Evolutionary conservation across 2,113 vertebrate genomes (phyloP).

Genomic region (Ctenodactylus gundi): DNA sequence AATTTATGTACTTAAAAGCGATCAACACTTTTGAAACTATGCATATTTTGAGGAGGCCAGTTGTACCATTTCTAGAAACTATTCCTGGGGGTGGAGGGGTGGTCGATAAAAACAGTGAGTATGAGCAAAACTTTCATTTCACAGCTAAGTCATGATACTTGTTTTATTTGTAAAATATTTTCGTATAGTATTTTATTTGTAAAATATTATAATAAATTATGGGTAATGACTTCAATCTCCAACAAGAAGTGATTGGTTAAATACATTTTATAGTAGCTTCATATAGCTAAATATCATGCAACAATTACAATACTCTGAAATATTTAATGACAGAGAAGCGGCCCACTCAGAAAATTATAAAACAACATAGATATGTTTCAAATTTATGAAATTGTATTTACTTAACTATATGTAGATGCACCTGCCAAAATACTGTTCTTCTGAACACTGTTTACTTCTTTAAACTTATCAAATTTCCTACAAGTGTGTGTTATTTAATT

Average conservation of each 20-base stretch:
- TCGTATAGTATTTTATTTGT: no score
- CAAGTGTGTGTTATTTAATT: background rate
- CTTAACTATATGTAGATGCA: background rate
- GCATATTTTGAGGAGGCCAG: background rate
- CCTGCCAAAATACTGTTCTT: background rate
- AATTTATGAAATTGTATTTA: background rate
- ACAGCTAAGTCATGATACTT: background rate
- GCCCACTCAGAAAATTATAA: background rate
- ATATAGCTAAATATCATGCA: background rate
- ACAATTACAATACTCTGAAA: background rate
- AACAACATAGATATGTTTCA: background rate
- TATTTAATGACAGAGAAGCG: conserved; percentile 4
- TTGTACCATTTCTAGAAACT: conserved; percentile 24
- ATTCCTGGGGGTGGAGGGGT: no score
- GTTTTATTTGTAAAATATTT: no score
- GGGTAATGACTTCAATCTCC: background rate
- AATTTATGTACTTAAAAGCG: background rate
- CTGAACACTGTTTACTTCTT: background rate
- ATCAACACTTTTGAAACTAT: background rate
- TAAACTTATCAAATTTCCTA: background rate
- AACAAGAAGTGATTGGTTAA: background rate
- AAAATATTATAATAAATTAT: conserved; percentile 18
- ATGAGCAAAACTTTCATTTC: conserved; percentile 13
- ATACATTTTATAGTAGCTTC: background rate
- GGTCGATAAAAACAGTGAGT: conserved; percentile 31